phyloP scores from a whole-genome alignment of 1,140 invertebrate genomes.

The Drosophila willistoni region DNA sequence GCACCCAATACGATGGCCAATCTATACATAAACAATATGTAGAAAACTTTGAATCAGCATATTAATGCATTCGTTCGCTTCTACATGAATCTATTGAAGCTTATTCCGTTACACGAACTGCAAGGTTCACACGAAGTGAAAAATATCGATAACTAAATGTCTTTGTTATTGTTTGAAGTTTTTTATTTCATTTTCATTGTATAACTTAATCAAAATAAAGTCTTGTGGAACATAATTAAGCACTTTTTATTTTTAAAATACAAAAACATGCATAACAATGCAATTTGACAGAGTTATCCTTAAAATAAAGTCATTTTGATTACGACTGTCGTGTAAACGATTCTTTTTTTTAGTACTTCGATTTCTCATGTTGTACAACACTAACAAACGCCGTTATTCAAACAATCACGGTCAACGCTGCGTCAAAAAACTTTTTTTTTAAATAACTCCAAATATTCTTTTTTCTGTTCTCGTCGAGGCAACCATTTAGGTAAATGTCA shows the following conservation, averaged over 20 bases:
- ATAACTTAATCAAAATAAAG: not conserved
- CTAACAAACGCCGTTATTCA: constrained; percentile 40
- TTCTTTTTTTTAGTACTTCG: not conserved
- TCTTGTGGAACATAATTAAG: too few species aligned
- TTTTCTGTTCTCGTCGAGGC: not conserved
- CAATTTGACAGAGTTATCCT: too few species aligned
- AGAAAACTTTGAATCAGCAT: constrained; percentile 1
- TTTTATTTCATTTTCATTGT: not conserved
- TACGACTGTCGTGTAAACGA: not conserved
- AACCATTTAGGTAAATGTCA: not conserved
- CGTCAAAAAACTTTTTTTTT: not conserved
- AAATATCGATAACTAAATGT: not conserved
- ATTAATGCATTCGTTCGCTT: not conserved
- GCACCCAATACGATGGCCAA: not conserved
- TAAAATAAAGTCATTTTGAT: too few species aligned
- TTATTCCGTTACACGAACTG: not conserved
- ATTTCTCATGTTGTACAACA: constrained; percentile 21
- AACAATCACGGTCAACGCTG: not conserved
- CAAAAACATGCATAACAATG: too few species aligned
- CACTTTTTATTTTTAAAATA: too few species aligned
- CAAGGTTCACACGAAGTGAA: not conserved
- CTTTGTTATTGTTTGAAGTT: not conserved
- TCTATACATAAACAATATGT: constrained; percentile 3
- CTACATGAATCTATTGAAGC: not conserved
- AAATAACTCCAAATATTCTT: not conserved